These are phyloP conservation scores for Cacatua alba DNA, from an alignment of 2,113 vertebrate genomes.

Conservation along the genomic window DNA sequence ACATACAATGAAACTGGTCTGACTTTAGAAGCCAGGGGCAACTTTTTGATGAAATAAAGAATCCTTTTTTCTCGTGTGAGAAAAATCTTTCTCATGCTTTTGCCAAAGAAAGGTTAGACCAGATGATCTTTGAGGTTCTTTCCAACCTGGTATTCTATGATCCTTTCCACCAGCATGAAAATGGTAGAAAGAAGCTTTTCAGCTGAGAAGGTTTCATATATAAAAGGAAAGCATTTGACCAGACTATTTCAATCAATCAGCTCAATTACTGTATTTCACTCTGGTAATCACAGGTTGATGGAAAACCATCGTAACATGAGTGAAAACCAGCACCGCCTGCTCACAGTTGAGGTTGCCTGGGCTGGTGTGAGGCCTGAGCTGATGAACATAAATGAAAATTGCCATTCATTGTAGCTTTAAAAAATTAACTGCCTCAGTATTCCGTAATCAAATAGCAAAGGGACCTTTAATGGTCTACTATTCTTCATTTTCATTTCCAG, in stretches of 20 bases:
- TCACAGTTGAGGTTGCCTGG: background rate
- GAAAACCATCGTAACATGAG: background rate
- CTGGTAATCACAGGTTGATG: background rate
- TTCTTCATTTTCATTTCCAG: conserved; percentile 16
- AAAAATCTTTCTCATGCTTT: background rate
- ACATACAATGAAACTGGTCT: background rate
- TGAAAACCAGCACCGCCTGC: background rate
- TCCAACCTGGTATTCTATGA: background rate
- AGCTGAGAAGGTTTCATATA: background rate
- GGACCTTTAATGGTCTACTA: background rate
- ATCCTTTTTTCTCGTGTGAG: background rate
- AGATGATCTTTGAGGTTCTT: background rate
- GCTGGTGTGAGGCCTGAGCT: background rate
- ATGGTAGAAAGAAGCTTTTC: background rate
- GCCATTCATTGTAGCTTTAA: background rate
- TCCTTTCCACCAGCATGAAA: background rate
- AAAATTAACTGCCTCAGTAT: background rate
- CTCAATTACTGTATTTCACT: background rate
- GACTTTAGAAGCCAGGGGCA: background rate
- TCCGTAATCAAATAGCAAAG: background rate
- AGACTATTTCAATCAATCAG: background rate
- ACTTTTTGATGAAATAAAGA: background rate
- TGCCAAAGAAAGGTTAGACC: background rate
- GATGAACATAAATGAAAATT: background rate
- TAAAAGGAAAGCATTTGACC: background rate